Percentiles rank a stretch among this genome's conserved stretches.
These are phyloP conservation scores for Caenorhabditis sp. DNA, from an alignment of 2,888 invertebrate species.

Conservation along the genomic window DNA sequence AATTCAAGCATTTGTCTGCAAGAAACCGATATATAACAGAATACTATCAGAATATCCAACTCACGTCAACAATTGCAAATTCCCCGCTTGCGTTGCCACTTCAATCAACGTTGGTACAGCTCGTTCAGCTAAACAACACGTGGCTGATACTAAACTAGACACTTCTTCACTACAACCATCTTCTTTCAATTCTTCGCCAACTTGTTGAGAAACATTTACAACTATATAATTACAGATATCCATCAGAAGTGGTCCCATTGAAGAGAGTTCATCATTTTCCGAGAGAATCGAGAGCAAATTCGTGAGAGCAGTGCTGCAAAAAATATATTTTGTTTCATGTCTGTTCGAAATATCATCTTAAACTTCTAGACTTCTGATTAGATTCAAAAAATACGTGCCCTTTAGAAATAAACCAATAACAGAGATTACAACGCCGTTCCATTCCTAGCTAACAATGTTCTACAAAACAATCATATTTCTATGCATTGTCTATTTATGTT, in stretches of 20 bases:
- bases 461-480: too few relatives aligned
- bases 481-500: too few relatives aligned
- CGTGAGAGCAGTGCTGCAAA: conserved; percentile 49
- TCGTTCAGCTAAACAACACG: conserved; percentile 39
- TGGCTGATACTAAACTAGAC: conserved; percentile 39
- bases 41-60: background rate
- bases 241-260: conserved; percentile 39
- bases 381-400: too few relatives aligned
- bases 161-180: conserved; percentile 47
- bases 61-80: conserved; percentile 10
- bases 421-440: too few relatives aligned
- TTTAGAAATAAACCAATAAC: too few relatives aligned
- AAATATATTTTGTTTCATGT: too few relatives aligned
- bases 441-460: too few relatives aligned
- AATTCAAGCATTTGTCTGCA: conserved; percentile 18
- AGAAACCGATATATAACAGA: background rate
- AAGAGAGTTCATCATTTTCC: conserved; percentile 52
- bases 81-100: conserved; percentile 16
- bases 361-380: too few relatives aligned
- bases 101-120: conserved; percentile 44
- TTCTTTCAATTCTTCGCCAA: conserved; percentile 34
- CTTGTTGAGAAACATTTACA: conserved; percentile 35
- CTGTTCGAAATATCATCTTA: too few relatives aligned
- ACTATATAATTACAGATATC: conserved; percentile 51
- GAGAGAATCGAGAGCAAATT: conserved; percentile 52